Base-by-base conservation (phyloP, 2,888 invertebrate species). In the Pristionchus maxplancki region DNA sequence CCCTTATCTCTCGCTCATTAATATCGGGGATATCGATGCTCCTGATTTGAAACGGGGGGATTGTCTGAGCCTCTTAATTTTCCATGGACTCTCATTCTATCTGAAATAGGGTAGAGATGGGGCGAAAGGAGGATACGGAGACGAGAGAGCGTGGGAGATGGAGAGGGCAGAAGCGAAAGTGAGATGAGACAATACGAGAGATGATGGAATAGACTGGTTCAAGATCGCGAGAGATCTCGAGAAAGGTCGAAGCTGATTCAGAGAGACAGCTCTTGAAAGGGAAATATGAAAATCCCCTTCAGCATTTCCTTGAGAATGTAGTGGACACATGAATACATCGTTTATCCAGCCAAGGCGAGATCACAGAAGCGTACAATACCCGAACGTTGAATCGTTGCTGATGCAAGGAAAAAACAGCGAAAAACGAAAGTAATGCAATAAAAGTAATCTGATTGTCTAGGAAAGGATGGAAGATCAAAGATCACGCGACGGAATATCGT, bases 401-500 rank as follows among this genome's bases (percentile, higher is more conserved):
- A 3, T 67, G 34, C 11, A 31, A 31, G 31, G 64, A 28, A 31
- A 34, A 17, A 31, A 67, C 11, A 8, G 15, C 9, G 34, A 67
- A 67, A 28, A 67, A 24, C 24, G 53, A 58, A n/a, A 58, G n/a
- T 9, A 34, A 11, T 6, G 20, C 31, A 15, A 67, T 67, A 44
- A 4, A 20, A 8, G n/a, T 11, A 40, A 13, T 24, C n/a, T 34
- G 6, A n/a, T 44, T 1, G n/a, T 44, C 81, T 9, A 50, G 6
- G 28, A 50, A 48, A 28, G 28, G 28, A 81, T 78, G 24, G 24
- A 78, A 78, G 78, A 48, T 50, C 50, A 81, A n/a, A 48, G 64
- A 40, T 87, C 86, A 87, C 24, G 86, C 86, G 20, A 87, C 86
- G 15, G 86, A 87, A 50, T 48, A 87, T 87, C 86, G 44, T 37